These are phyloP conservation scores for Nothocercus nigrocapillus DNA, from an alignment of 2,113 vertebrate genomes.

Conservation along the genomic window DNA sequence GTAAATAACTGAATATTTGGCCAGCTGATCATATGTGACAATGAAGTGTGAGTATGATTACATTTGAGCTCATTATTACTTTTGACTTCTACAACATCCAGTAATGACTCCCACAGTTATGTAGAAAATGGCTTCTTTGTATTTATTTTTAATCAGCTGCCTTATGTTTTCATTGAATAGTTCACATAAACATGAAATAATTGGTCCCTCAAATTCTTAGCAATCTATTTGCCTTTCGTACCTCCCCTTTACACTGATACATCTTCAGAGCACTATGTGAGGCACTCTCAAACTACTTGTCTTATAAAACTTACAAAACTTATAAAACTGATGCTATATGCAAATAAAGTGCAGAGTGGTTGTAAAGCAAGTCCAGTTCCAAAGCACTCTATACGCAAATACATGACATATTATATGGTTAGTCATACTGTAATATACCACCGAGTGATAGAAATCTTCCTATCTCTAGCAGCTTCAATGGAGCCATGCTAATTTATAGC, in stretches of 20 bases:
- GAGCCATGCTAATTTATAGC: conserved; percentile 37
- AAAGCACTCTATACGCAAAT: neutral
- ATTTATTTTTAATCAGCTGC: neutral
- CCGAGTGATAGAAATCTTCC: conserved; percentile 54
- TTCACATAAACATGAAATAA: neutral
- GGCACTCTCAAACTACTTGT: neutral
- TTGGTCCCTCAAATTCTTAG: neutral
- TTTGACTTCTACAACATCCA: neutral
- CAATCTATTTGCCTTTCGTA: neutral
- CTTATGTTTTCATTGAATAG: neutral
- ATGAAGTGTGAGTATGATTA: neutral
- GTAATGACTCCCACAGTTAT: neutral
- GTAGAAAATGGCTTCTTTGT: neutral
- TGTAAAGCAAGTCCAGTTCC: neutral
- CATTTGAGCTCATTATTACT: neutral
- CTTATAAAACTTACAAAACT: too few relatives aligned
- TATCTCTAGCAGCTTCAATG: neutral
- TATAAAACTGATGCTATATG: neutral
- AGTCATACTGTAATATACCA: conserved; percentile 1
- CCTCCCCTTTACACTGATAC: neutral
- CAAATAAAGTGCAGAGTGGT: neutral
- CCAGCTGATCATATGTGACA: neutral
- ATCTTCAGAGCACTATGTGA: neutral
- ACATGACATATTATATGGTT: neutral
- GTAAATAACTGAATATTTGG: neutral